Percentiles rank a stretch among this genome's conserved stretches.
Conservation (phyloP, 2,797 vertebrate genomes). For the Sebastes diploproa region DNA sequence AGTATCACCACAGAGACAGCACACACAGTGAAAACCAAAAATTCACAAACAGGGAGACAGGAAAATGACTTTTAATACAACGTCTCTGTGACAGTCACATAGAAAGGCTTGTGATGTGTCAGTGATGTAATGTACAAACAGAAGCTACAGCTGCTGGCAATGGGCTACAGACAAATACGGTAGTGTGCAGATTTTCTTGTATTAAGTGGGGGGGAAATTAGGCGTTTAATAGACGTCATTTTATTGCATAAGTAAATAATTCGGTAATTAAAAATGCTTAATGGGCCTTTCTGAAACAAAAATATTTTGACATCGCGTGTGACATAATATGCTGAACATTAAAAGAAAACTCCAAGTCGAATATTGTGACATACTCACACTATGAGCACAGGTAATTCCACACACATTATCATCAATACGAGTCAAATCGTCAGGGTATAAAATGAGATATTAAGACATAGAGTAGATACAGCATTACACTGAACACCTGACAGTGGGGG, state of each 20-base stretch:
- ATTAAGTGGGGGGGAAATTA: background rate
- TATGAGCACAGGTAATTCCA: conserved; percentile 47
- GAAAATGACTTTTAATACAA: conserved; percentile 84
- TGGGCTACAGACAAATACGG: conserved; percentile 1
- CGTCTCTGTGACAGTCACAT: conserved; percentile 79
- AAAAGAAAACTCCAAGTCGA: conserved; percentile 1
- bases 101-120: conserved; percentile 64
- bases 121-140: conserved; percentile 44
- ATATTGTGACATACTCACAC: conserved; percentile 22
- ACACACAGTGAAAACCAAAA: conserved; percentile 83
- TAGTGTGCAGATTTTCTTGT: conserved; percentile 3
- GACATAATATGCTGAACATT: background rate
- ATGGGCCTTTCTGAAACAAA: background rate
- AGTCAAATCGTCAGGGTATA: conserved; percentile 59
- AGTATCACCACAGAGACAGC: conserved; percentile 84
- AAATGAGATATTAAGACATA: conserved; percentile 61
- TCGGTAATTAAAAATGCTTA: conserved; percentile 8
- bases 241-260: conserved; percentile 11
- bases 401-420: conserved; percentile 50
- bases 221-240: background rate
- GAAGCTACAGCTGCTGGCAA: conserved; percentile 23
- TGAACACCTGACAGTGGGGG: conserved; percentile 55
- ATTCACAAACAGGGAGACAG: conserved; percentile 82
- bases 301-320: background rate
- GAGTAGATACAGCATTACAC: conserved; percentile 53